Evolutionary conservation across 2,113 vertebrate species (phyloP).

Genomic region (Lycocorax pyrrhopterus): DNA sequence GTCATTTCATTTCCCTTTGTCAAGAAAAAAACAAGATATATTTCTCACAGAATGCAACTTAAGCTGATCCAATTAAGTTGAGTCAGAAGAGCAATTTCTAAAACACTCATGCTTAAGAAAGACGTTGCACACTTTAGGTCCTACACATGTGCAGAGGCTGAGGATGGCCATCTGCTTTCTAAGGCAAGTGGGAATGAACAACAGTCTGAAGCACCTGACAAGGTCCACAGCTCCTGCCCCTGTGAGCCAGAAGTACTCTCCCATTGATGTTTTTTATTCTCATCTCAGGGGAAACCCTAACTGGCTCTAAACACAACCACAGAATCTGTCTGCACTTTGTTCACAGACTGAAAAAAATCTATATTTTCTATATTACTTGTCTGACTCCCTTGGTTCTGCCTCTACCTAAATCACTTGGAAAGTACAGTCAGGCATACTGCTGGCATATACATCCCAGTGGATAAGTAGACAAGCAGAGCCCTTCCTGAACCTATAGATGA

Average conservation of each 20-base stretch:
- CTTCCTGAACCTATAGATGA: background rate
- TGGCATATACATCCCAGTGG: background rate
- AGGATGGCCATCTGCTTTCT: background rate
- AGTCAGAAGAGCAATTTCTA: background rate
- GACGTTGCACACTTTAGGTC: background rate
- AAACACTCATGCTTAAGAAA: background rate
- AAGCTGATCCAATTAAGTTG: background rate
- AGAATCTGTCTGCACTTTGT: background rate
- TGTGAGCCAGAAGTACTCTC: background rate
- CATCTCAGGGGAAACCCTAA: background rate
- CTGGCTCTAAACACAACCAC: background rate
- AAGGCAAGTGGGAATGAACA: background rate
- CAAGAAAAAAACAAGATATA: background rate
- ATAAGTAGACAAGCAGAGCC: background rate
- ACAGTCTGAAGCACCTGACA: background rate
- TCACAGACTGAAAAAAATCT: background rate
- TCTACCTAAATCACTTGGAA: background rate
- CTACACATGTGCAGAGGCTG: fast-evolving
- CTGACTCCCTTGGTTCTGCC: background rate
- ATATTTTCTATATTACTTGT: background rate
- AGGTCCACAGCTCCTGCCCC: background rate
- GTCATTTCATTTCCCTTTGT: background rate
- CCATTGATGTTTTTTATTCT: background rate
- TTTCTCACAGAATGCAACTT: background rate
- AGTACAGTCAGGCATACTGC: fast-evolving